Evolutionary conservation across 2,888 invertebrate genomes (phyloP).

Genomic region (Platynereis dumerilii): DNA sequence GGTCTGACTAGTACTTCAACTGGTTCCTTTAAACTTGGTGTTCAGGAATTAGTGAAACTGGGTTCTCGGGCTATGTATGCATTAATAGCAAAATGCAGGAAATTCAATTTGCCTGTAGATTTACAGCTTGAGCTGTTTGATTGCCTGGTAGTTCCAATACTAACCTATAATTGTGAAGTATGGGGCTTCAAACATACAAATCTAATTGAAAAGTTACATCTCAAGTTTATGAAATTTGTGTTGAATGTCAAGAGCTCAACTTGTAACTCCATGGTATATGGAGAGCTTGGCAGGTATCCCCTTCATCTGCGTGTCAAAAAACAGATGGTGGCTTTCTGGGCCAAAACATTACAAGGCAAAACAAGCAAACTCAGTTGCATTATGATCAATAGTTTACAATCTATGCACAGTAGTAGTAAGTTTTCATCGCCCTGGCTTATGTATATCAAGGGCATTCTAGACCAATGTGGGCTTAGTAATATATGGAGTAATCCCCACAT

Average conservation of each 20-base stretch:
- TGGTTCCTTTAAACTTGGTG: not conserved
- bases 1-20: constrained; percentile 2
- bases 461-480: constrained; percentile 10
- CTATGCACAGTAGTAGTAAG: not conserved
- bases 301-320: not conserved
- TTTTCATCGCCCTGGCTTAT: not conserved
- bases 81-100: not conserved
- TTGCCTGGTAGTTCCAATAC: constrained; percentile 4
- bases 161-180: too few species aligned
- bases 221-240: not conserved
- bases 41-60: not conserved
- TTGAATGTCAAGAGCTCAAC: constrained; percentile 6
- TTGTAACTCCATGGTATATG: constrained; percentile 6
- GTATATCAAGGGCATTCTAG: not conserved
- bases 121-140: constrained; percentile 7
- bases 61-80: not conserved
- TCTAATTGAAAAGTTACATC: constrained; percentile 1
- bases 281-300: constrained; percentile 7
- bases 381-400: not conserved
- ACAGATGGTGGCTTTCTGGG: constrained; percentile 3
- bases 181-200: too few species aligned
- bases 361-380: not conserved
- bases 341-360: not conserved
- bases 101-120: not conserved
- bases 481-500: not conserved